Conservation (phyloP, 2,888 invertebrate genomes). For the Folsomia candida region DNA sequence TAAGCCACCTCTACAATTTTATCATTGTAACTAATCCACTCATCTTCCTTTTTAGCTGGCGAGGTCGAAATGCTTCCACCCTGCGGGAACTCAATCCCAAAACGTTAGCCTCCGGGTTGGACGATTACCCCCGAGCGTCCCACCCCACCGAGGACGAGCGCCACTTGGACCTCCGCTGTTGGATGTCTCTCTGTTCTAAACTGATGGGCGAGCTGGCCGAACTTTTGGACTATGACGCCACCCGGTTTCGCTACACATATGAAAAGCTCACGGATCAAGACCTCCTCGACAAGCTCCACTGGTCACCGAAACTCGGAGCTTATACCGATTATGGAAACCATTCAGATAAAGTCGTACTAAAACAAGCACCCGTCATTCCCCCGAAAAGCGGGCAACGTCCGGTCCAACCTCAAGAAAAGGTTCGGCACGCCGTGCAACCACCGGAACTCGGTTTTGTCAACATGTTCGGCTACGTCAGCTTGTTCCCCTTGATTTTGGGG, state of each 20-base stretch:
- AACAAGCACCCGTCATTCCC: conserved; percentile 50
- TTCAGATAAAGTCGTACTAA: conserved; percentile 77
- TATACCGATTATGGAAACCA: conserved; percentile 95
- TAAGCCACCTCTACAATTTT: no score
- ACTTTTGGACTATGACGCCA: conserved; percentile 53
- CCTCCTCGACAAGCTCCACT: conserved; percentile 77
- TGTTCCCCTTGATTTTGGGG: conserved; percentile 90
- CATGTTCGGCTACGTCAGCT: conserved; percentile 87
- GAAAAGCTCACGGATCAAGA: conserved; percentile 72
- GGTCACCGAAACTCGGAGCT: conserved; percentile 71
- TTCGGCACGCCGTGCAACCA: conserved; percentile 67
- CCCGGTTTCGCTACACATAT: conserved; percentile 69
- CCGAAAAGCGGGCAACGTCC: conserved; percentile 57
- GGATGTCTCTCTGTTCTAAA: conserved; percentile 89
- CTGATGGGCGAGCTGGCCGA: conserved; percentile 72
- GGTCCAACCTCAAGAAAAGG: conserved; percentile 61
- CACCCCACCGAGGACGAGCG: conserved; percentile 88
- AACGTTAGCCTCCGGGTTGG: conserved; percentile 91
- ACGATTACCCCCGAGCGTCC: conserved; percentile 95
- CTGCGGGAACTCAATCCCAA: conserved; percentile 90
- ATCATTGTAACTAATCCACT: no score
- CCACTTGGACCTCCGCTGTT: conserved; percentile 93
- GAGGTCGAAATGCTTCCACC: conserved; percentile 76
- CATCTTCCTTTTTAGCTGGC: conserved; percentile 68
- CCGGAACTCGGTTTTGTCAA: conserved; percentile 79